Conservation (phyloP, 2,888 invertebrate genomes). For the Tanytarsus gracilentus region DNA sequence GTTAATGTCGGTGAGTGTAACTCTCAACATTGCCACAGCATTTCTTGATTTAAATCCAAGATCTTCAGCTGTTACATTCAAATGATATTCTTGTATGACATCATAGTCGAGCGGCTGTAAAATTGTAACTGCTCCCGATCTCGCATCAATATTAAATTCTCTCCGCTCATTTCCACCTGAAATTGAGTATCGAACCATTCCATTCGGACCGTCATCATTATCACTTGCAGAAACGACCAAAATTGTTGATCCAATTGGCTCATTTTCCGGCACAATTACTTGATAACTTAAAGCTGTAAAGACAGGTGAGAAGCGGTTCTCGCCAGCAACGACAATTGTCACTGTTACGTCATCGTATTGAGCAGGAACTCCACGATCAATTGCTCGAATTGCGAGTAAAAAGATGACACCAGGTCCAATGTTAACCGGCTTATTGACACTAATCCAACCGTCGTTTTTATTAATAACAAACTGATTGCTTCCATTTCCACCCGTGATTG, state of each 20-base stretch:
- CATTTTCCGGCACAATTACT: slow-evolving; percentile 86
- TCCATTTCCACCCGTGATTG: slow-evolving; percentile 65
- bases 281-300: slow-evolving; percentile 80
- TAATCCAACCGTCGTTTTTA: slow-evolving; percentile 71
- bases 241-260: slow-evolving; percentile 75
- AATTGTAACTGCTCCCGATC: slow-evolving; percentile 71
- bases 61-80: slow-evolving; percentile 83
- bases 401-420: slow-evolving; percentile 54
- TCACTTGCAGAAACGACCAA: slow-evolving; percentile 77
- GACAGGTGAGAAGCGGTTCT: slow-evolving; percentile 69
- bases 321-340: slow-evolving; percentile 71
- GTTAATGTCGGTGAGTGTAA: slow-evolving; percentile 84
- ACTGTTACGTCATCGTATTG: slow-evolving; percentile 67
- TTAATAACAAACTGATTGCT: slow-evolving; percentile 65
- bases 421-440: slow-evolving; percentile 49
- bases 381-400: slow-evolving; percentile 60
- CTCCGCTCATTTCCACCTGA: slow-evolving; percentile 72
- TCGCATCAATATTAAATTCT: slow-evolving; percentile 69
- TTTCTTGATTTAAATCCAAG: slow-evolving; percentile 69
- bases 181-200: slow-evolving; percentile 74
- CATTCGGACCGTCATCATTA: slow-evolving; percentile 80
- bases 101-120: slow-evolving; percentile 79
- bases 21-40: slow-evolving; percentile 70
- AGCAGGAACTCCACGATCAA: slow-evolving; percentile 81
- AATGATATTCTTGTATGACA: slow-evolving; percentile 66